These are phyloP conservation scores for Pollimyrus isidori DNA, from an alignment of 2,113 vertebrate species.

Conservation along the genomic window DNA sequence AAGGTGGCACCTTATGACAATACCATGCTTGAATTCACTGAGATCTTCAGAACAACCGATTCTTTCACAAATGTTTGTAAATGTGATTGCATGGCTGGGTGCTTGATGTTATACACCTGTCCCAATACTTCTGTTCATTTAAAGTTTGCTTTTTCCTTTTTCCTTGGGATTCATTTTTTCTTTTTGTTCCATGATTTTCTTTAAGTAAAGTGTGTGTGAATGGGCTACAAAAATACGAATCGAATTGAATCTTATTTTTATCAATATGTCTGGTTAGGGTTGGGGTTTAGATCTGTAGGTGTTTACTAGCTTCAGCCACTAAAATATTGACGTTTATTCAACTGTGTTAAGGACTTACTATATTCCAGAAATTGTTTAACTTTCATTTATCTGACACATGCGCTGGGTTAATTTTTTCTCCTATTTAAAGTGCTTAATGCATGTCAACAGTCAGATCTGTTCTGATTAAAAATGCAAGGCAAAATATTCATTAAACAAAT, in stretches of 20 bases:
- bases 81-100: neutral
- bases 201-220: neutral
- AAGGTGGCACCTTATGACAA: neutral
- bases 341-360: neutral
- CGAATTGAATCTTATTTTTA: neutral
- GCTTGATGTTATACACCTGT: neutral
- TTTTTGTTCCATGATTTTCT: neutral
- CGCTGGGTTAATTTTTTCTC: neutral
- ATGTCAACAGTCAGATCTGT: neutral
- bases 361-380: neutral
- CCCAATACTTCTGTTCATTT: neutral
- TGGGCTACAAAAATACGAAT: neutral
- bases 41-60: neutral
- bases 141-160: neutral
- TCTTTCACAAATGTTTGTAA: neutral
- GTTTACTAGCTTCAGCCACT: neutral
- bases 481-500: neutral
- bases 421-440: neutral
- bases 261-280: neutral
- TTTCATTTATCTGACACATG: neutral
- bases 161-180: neutral
- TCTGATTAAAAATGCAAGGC: neutral
- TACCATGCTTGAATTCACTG: neutral
- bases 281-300: neutral
- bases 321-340: neutral